Evolutionary conservation across 2,797 vertebrate species (phyloP), one percentile per base, ranked within the genome.

Genomic region (Molossus alvarezi): DNA sequence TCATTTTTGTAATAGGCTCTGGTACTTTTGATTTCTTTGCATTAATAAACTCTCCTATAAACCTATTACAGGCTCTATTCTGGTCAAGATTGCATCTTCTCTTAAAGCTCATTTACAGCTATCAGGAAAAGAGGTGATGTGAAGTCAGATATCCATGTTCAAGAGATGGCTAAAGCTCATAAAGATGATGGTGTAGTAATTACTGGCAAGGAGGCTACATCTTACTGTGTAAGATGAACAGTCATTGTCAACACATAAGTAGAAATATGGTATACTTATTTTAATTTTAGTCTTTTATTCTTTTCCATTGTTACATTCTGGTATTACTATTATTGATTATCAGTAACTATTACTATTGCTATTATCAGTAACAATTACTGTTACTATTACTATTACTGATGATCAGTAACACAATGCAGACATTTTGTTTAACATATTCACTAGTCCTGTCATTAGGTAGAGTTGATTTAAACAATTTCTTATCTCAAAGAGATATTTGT

Each of bases 41-140:
- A 86, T 96, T 95, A 96, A 86, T 87, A 37, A 94, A 11, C 29
- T 97, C 91, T 97, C 41, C 13, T 95, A 95, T 94, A 51, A 84
- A 77, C 93, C 95, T 96, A n/a, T 95, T 37, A 15, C 94, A 99
- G 99, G 99, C 69, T 98, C 98, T 29, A 98, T 99, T 98, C 99
- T 97, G 69, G 97, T 99, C 95, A 99, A 99, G 75, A 98, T 99
- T 23, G 99, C 99, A 10, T 97, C 99, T 53, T 99, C 99, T 62
- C 97, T 99, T 95, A 98, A 97, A 96, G 98, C 99, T 67, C 98
- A 98, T 85, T 97, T 99, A 95, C 97, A 98, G 88, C 97, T 99
- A 71, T 98, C 98, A 71, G 99, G 99, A 58, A 97, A 92, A 14
- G 98, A 98, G 5, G 98, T 99, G 97, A 98, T n/a, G 95, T 99